Conservation (phyloP, 2,797 vertebrate species). For the Todus mexicanus region DNA sequence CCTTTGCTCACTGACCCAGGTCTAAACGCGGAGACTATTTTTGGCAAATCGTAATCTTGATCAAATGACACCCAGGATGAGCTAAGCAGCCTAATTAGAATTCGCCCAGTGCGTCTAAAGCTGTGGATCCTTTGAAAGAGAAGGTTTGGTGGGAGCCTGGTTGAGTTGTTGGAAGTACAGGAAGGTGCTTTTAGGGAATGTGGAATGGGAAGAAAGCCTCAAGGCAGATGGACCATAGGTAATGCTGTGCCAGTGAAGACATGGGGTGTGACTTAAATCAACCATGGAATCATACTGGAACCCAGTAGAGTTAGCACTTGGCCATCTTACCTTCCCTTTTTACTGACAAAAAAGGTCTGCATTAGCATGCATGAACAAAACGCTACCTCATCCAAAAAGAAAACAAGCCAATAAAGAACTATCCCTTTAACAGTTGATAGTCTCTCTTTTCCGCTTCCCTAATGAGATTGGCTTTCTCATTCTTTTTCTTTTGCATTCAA, state of each 20-base stretch:
- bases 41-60: neutral
- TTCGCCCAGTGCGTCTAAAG: neutral
- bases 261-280: neutral
- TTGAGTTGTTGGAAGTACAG: neutral
- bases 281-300: neutral
- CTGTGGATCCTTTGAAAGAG: neutral
- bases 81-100: neutral
- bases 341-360: neutral
- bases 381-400: neutral
- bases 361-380: neutral
- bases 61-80: neutral
- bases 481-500: conserved; percentile 8
- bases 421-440: conserved; percentile 18
- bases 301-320: neutral
- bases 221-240: neutral
- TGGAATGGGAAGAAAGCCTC: neutral
- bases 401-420: neutral
- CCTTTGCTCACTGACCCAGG: neutral
- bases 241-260: neutral
- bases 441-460: neutral
- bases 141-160: neutral
- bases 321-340: neutral
- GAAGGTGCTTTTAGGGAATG: neutral
- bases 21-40: neutral
- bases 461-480: conserved; percentile 27